phyloP scores from a whole-genome alignment of 2,797 vertebrate genomes.

The Rhincodon typus region DNA sequence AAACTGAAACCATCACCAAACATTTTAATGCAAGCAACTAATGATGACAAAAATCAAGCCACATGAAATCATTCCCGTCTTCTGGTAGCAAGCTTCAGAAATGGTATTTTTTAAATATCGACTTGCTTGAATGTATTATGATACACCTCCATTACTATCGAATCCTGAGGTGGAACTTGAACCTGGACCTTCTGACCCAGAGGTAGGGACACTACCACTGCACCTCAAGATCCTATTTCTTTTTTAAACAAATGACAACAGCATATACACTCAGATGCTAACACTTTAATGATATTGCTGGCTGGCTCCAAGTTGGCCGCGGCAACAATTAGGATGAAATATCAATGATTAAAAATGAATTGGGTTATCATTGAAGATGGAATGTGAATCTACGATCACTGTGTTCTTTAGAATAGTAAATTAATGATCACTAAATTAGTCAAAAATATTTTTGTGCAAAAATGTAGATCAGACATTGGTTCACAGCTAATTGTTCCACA shows the following conservation, averaged over 20 bases:
- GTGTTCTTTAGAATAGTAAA: background rate
- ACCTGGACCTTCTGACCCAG: too few relatives aligned
- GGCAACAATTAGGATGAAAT: background rate
- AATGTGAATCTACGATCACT: background rate
- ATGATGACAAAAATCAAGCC: background rate
- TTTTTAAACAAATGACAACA: too few relatives aligned
- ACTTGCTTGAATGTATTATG: too few relatives aligned
- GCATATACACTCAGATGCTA: too few relatives aligned
- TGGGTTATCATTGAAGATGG: background rate
- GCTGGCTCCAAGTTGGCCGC: background rate
- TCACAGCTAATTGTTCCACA: background rate
- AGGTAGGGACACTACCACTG: too few relatives aligned
- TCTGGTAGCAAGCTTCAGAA: background rate
- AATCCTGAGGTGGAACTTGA: too few relatives aligned
- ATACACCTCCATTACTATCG: too few relatives aligned
- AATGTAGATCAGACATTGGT: background rate
- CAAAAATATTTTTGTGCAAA: background rate
- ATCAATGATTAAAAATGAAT: background rate
- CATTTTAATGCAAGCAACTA: background rate
- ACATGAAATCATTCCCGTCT: background rate
- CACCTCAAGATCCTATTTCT: too few relatives aligned
- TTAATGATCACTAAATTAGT: background rate
- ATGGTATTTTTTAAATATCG: background rate
- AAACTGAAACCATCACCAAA: background rate
- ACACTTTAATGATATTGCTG: too few relatives aligned